phyloP scores from a whole-genome alignment of 1,140 invertebrate genomes.

The Megalopta genalis region DNA sequence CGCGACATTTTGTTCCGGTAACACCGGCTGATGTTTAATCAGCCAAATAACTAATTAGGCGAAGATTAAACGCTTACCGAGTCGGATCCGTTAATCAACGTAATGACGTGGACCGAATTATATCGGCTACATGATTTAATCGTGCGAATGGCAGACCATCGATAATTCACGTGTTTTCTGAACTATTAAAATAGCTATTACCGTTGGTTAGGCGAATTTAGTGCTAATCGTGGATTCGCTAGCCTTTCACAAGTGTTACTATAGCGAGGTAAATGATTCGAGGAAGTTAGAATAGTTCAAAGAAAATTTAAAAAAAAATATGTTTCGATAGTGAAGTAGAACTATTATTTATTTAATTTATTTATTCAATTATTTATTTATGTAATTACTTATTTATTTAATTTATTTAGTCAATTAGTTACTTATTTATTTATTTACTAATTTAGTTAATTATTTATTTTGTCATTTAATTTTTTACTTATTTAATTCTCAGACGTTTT shows the following conservation, averaged over 20 bases:
- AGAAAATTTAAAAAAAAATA: no score
- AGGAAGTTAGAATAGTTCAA: no score
- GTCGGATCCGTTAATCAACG: constrained; percentile 33
- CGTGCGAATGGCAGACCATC: constrained; percentile 15
- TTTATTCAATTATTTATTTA: no score
- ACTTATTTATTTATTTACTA: no score
- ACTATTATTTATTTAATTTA: no score
- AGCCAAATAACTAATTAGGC: constrained; percentile 31
- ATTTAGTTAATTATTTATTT: no score
- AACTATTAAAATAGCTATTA: constrained; percentile 7
- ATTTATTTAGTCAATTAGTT: no score
- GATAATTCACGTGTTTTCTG: constrained; percentile 40
- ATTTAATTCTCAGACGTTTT: no score
- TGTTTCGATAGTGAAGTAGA: no score
- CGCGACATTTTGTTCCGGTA: background rate
- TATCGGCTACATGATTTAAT: constrained; percentile 26
- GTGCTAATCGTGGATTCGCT: background rate
- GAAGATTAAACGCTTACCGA: constrained; percentile 37
- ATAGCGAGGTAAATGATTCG: no score
- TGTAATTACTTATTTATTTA: no score
- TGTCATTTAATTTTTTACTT: no score
- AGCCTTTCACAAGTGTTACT: background rate
- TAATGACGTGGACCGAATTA: constrained; percentile 36
- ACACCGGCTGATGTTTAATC: constrained; percentile 5
- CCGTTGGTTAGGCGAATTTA: background rate